A percentile compares a stretch with the other conserved stretches of the same genome.
Evolutionary conservation across 2,888 invertebrate species (phyloP).

Genomic region (Penaeus monodon): DNA sequence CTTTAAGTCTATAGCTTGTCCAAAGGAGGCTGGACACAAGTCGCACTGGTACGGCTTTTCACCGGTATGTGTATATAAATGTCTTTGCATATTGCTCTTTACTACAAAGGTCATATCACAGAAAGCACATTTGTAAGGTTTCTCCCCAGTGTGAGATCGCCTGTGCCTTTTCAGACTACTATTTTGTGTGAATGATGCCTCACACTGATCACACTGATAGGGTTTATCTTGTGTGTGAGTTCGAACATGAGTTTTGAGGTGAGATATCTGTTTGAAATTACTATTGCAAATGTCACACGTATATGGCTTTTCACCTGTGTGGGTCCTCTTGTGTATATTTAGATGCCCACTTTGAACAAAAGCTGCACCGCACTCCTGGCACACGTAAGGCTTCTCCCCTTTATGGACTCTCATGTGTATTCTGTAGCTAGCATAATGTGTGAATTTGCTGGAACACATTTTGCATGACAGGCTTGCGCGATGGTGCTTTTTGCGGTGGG

Average conservation of each 20-base stretch:
- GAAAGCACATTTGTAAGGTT: conserved; percentile 63
- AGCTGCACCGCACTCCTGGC: conserved; percentile 62
- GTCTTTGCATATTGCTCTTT: conserved; percentile 64
- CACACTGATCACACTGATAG: conserved; percentile 61
- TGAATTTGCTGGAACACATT: conserved; percentile 59
- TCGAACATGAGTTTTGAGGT: conserved; percentile 64
- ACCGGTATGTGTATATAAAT: conserved; percentile 63
- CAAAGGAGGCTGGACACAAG: conserved; percentile 63
- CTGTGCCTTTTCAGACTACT: conserved; percentile 63
- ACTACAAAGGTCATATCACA: conserved; percentile 65
- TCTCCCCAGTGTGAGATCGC: conserved; percentile 62
- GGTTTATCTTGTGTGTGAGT: conserved; percentile 64
- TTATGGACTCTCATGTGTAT: conserved; percentile 63
- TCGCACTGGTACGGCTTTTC: conserved; percentile 63
- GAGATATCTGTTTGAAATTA: conserved; percentile 64
- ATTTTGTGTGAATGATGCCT: conserved; percentile 64
- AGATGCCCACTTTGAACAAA: conserved; percentile 64
- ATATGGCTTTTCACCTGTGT: conserved; percentile 64
- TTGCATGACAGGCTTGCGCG: conserved; percentile 51
- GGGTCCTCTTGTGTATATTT: conserved; percentile 63
- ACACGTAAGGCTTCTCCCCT: conserved; percentile 62
- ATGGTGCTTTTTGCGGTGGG: conserved; percentile 54
- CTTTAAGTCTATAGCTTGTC: conserved; percentile 63
- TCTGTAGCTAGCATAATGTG: conserved; percentile 58
- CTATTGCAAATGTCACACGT: conserved; percentile 63